Conservation (phyloP, 1,140 invertebrate species). For the Drepana arcuata region DNA sequence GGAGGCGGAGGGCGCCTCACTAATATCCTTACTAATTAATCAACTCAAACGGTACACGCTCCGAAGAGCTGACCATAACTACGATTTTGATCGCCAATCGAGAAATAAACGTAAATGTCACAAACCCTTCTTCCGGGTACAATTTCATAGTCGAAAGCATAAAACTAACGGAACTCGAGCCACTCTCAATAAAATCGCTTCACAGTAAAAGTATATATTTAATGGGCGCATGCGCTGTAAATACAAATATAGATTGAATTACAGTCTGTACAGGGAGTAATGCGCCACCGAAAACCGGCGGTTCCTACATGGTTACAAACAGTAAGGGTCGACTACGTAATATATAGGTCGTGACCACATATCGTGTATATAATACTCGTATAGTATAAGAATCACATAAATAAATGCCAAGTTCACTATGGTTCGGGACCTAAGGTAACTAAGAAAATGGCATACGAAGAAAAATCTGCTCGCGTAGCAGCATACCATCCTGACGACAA, state of each 20-base stretch:
- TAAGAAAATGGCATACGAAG: conserved; percentile 67
- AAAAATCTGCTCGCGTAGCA: conserved; percentile 28
- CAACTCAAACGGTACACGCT: conserved; percentile 31
- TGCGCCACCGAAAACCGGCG: conserved; percentile 25
- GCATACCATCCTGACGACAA: conserved; percentile 10
- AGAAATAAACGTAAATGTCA: conserved; percentile 18
- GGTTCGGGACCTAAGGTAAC: conserved; percentile 65
- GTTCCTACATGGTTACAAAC: conserved; percentile 45
- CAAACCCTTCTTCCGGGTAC: conserved; percentile 20
- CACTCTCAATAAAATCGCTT: conserved; percentile 61
- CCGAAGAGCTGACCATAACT: neutral
- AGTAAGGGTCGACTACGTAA: conserved; percentile 40
- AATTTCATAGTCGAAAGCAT: conserved; percentile 48
- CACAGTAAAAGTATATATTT: conserved; percentile 46
- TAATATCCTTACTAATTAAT: conserved; percentile 48
- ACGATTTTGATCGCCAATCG: conserved; percentile 4
- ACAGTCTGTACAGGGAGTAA: conserved; percentile 46
- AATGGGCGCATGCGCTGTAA: conserved; percentile 32
- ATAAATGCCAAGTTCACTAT: conserved; percentile 69
- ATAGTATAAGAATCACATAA: conserved; percentile 62
- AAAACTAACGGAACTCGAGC: conserved; percentile 65
- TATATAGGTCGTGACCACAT: conserved; percentile 58
- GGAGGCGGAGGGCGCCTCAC: too few relatives aligned
- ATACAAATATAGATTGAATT: conserved; percentile 55
- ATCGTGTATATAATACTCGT: conserved; percentile 55